Conservation (phyloP, 2,113 vertebrate species). For the Lepus americanus region DNA sequence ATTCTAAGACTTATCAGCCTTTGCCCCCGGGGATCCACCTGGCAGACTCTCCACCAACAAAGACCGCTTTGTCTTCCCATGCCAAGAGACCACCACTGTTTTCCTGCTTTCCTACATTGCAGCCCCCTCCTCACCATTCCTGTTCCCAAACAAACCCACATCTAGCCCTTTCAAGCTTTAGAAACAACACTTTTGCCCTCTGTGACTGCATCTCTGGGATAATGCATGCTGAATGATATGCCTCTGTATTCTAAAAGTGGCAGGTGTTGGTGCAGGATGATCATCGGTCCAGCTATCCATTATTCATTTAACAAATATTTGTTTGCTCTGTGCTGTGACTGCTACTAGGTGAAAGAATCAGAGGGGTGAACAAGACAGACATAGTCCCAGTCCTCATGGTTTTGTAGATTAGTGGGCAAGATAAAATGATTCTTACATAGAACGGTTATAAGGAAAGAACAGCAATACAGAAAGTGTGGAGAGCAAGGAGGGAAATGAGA, state of each 20-base stretch:
- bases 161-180: background rate
- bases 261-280: background rate
- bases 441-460: background rate
- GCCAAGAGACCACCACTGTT: background rate
- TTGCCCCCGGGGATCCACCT: background rate
- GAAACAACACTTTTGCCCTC: slow-evolving; percentile 35
- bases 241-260: background rate
- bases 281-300: background rate
- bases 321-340: background rate
- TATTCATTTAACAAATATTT: slow-evolving; percentile 37
- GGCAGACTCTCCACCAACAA: background rate
- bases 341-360: slow-evolving; percentile 15
- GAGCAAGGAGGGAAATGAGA: background rate
- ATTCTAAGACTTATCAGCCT: background rate
- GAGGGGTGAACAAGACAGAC: background rate
- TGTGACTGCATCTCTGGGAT: background rate
- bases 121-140: background rate
- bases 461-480: background rate
- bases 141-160: background rate
- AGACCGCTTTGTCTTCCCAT: background rate
- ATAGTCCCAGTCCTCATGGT: background rate
- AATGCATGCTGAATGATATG: background rate
- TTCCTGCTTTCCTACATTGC: background rate
- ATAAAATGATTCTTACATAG: background rate
- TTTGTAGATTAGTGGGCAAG: background rate